phyloP scores from a whole-genome alignment of 2,888 invertebrate genomes.

The Drosophila neonasuta region DNA sequence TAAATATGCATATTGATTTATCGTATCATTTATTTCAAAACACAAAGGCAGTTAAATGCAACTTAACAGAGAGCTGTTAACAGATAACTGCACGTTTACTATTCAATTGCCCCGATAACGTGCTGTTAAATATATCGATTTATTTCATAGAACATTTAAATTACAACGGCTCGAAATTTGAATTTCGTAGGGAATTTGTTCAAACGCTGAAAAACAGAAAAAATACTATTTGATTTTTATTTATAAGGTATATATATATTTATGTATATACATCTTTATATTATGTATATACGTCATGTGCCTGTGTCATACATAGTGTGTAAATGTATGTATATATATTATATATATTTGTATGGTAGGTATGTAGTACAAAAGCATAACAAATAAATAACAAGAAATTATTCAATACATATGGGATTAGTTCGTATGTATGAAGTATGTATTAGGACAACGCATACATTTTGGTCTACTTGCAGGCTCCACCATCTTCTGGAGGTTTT shows the following conservation, averaged over 20 bases:
- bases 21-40: not conserved
- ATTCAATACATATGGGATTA: constrained; percentile 56
- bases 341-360: constrained; percentile 22
- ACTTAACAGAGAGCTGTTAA: not conserved
- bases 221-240: constrained; percentile 42
- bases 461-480: constrained; percentile 53
- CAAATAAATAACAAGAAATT: constrained; percentile 77
- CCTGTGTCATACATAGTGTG: constrained; percentile 53
- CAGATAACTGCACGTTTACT: not conserved
- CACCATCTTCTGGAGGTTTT: constrained; percentile 10
- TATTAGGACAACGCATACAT: constrained; percentile 54
- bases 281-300: constrained; percentile 51
- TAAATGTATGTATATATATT: constrained; percentile 31
- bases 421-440: constrained; percentile 15
- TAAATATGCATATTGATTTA: not conserved
- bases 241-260: constrained; percentile 36
- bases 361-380: constrained; percentile 73
- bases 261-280: constrained; percentile 26
- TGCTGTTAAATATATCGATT: not conserved
- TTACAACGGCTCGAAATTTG: no score
- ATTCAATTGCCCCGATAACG: not conserved
- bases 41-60: not conserved
- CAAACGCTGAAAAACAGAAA: not conserved
- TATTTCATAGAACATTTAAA: no score
- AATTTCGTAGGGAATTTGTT: not conserved